Percentiles rank a stretch among this genome's conserved stretches.
Evolutionary conservation across 1,140 invertebrate species (phyloP).

Genomic region (Medauroidea extradentata): DNA sequence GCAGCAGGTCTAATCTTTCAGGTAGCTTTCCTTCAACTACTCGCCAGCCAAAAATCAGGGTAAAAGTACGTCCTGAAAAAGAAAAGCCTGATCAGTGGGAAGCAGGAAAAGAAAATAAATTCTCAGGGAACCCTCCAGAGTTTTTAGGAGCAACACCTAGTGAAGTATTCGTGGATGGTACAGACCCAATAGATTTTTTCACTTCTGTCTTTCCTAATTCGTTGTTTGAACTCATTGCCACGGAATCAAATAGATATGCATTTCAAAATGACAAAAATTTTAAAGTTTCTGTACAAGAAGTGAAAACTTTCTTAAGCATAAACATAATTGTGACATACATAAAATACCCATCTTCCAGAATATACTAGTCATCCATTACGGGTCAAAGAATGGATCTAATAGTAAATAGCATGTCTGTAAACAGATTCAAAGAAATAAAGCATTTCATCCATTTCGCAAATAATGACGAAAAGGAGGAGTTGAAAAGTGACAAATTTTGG

Average conservation of each 20-base stretch:
- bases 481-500: too few species aligned
- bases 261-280: constrained; percentile 8
- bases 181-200: constrained; percentile 12
- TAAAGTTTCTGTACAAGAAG: constrained; percentile 5
- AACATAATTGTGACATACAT: constrained; percentile 20
- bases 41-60: too few species aligned
- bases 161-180: neutral
- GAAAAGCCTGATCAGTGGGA: neutral
- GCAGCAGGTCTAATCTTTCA: too few species aligned
- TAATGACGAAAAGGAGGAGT: too few species aligned
- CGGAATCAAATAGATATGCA: constrained; percentile 12
- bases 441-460: too few species aligned
- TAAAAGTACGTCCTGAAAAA: too few species aligned
- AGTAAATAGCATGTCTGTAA: neutral
- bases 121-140: neutral
- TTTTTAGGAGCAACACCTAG: neutral
- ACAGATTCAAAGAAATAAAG: too few species aligned
- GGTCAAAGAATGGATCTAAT: constrained; percentile 10
- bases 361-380: constrained; percentile 15
- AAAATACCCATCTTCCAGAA: constrained; percentile 9
- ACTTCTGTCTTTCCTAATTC: constrained; percentile 5
- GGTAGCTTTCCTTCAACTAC: too few species aligned
- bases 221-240: neutral
- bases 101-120: constrained; percentile 3
- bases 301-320: constrained; percentile 12